Conservation (phyloP, 2,888 invertebrate genomes). For the Lissonota sp. region DNA sequence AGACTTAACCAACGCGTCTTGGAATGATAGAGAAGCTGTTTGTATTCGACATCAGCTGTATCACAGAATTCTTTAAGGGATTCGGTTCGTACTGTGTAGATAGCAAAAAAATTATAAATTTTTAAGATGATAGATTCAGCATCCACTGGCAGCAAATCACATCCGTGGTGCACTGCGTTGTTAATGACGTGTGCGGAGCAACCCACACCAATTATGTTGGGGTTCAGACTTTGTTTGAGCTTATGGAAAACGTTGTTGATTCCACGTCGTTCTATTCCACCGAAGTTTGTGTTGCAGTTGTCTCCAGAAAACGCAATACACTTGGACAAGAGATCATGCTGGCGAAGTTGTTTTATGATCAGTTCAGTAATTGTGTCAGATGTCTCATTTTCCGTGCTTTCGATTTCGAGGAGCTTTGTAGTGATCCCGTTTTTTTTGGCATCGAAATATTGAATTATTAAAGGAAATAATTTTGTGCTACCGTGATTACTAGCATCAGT, state of each 20-base stretch:
- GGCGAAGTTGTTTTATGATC: not conserved
- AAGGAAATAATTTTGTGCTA: slow-evolving; percentile 68
- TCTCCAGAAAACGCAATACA: slow-evolving; percentile 13
- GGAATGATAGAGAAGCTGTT: slow-evolving; percentile 53
- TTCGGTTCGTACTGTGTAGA: slow-evolving; percentile 35
- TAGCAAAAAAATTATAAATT: slow-evolving; percentile 66
- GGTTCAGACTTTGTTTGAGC: slow-evolving; percentile 50
- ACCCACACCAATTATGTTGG: slow-evolving; percentile 69
- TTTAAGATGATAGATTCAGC: slow-evolving; percentile 67
- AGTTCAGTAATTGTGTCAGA: slow-evolving; percentile 66
- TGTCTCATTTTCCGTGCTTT: slow-evolving; percentile 68
- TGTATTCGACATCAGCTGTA: slow-evolving; percentile 18
- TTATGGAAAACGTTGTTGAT: not conserved
- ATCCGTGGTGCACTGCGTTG: slow-evolving; percentile 68
- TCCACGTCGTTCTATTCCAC: not conserved
- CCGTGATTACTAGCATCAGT: slow-evolving; percentile 74
- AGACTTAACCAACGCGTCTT: slow-evolving; percentile 49
- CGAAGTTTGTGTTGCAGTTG: slow-evolving; percentile 10
- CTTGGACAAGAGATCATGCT: slow-evolving; percentile 2
- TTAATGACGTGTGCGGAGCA: slow-evolving; percentile 71
- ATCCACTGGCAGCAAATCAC: slow-evolving; percentile 66
- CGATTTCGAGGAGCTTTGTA: slow-evolving; percentile 67
- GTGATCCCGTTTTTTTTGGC: slow-evolving; percentile 68
- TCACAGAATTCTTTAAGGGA: slow-evolving; percentile 38
- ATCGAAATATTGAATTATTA: slow-evolving; percentile 72